Conservation (phyloP, 2,113 vertebrate species). For the Cichladusa arquata region DNA sequence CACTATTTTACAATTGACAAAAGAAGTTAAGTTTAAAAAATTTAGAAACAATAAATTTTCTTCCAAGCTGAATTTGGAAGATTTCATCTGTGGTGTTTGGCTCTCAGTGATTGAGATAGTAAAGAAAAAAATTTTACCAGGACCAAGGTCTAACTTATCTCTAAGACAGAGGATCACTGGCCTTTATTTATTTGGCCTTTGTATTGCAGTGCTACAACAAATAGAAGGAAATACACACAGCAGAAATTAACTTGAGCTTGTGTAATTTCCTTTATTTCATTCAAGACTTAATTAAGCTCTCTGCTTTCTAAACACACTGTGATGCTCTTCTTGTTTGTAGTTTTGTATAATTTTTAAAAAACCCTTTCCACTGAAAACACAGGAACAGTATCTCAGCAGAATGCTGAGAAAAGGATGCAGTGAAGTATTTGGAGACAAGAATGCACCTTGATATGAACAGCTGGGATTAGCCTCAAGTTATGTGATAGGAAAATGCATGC, state of each 20-base stretch:
- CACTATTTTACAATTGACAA: background rate
- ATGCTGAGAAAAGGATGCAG: background rate
- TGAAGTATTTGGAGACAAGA: background rate
- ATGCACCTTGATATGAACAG: background rate
- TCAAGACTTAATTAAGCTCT: background rate
- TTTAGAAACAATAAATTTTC: background rate
- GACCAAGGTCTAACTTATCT: background rate
- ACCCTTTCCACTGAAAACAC: background rate
- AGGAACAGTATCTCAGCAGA: background rate
- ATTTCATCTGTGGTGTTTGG: background rate
- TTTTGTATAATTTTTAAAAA: background rate
- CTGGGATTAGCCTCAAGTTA: background rate
- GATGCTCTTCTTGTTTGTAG: background rate
- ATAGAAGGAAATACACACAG: background rate
- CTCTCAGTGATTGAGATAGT: background rate
- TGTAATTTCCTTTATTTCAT: background rate
- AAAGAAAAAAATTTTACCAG: background rate
- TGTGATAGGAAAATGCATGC: background rate
- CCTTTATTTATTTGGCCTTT: background rate
- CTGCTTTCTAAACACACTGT: background rate
- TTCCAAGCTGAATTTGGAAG: background rate
- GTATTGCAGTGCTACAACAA: background rate
- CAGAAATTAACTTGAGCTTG: background rate
- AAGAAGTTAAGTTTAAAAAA: background rate
- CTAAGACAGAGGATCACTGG: background rate